Evolutionary conservation across 2,888 invertebrate species (phyloP), one percentile per base, ranked within the genome.

Genomic region (Tenthredo mesomela): DNA sequence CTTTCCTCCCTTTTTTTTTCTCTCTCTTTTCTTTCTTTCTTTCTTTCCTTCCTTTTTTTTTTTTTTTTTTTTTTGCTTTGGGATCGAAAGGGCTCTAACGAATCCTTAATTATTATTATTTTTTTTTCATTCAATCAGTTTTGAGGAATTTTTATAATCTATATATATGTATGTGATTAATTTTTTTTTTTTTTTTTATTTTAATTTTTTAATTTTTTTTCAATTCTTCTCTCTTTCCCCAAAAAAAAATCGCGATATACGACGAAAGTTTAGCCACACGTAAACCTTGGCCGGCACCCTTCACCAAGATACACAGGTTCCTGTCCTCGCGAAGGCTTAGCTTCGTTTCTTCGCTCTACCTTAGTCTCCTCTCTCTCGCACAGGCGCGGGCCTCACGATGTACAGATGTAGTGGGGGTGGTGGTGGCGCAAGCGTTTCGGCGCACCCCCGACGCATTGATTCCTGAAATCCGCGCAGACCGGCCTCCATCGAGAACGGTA

Each of bases 371-470:
- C 90, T 89, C 89, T 87, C 89, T 70, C 90, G 91, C 91, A 91
- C 91, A 91, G 90, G 91, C 91, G 91, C 91, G 90, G 89, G 85
- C 87, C 82, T 87, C 88, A 87, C 67, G 67, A 43, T 18, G 67
- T 80, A 61, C 84, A 75, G 54, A 85, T 71, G 83, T 85, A 40
- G 88, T 86, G 85, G 88, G 85, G 91, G 91, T 87, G 90, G 91
- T 86, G 94, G 93, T 91, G 94, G 95, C 88, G 94, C 95, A 87
- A 94, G 95, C 91, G 95, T 95, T 91, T 95, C 94, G 86, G 94
- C 94, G 92, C 94, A 95, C 89, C 94, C 93, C 87, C 93, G 90
- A 91, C 93, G 92, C 93, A 93, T 93, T 92, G 93, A 93, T 93
- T 93, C 92, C 92, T 91, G 92, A 92, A 92, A 93, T 92, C 92